phyloP scores from a whole-genome alignment of 2,797 vertebrate genomes.

The Acanthis flammea region DNA sequence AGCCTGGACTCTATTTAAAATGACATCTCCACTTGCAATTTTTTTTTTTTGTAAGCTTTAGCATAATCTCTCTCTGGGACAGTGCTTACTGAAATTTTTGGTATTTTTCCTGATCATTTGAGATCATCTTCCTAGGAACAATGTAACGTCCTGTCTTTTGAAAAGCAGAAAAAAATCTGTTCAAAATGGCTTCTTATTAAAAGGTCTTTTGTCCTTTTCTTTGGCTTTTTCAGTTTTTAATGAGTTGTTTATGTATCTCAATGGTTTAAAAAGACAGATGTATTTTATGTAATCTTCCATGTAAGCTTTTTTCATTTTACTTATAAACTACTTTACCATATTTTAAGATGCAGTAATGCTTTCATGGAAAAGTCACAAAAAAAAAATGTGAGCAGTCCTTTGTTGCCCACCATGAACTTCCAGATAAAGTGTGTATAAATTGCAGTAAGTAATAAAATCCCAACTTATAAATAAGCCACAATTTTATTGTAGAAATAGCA shows the following conservation, averaged over 20 bases:
- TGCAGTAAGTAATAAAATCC: slow-evolving; percentile 70
- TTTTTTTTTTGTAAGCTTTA: not conserved
- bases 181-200: slow-evolving; percentile 62
- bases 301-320: slow-evolving; percentile 76
- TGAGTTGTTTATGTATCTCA: slow-evolving; percentile 74
- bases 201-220: slow-evolving; percentile 69
- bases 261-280: slow-evolving; percentile 76
- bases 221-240: slow-evolving; percentile 70
- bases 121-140: slow-evolving; percentile 39
- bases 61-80: slow-evolving; percentile 12
- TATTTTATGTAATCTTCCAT: slow-evolving; percentile 77
- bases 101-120: slow-evolving; percentile 10
- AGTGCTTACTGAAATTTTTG: not conserved
- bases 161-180: slow-evolving; percentile 47
- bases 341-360: slow-evolving; percentile 71
- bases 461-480: slow-evolving; percentile 69
- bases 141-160: slow-evolving; percentile 47
- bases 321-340: slow-evolving; percentile 80
- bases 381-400: slow-evolving; percentile 68
- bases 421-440: slow-evolving; percentile 74
- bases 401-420: slow-evolving; percentile 63
- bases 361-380: slow-evolving; percentile 55
- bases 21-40: slow-evolving; percentile 46
- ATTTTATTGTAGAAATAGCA: slow-evolving; percentile 72
- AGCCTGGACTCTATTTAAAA: slow-evolving; percentile 67